phyloP scores from a whole-genome alignment of 2,797 vertebrate genomes.

The Rhabdomys pumilio region DNA sequence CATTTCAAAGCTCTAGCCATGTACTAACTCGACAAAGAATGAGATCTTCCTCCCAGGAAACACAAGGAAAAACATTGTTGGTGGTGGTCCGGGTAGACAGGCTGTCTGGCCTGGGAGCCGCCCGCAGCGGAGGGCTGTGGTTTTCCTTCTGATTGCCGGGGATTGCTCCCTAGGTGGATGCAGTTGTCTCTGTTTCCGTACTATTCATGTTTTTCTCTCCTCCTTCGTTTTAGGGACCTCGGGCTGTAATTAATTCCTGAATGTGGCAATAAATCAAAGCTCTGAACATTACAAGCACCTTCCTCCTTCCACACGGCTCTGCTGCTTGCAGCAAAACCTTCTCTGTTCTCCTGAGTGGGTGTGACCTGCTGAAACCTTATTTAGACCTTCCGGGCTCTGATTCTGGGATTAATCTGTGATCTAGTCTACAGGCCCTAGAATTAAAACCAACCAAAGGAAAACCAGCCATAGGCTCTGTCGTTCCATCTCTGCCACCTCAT shows the following conservation, averaged over 20 bases:
- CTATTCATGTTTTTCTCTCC: neutral
- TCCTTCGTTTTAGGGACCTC: constrained; percentile 71
- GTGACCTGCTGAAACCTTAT: neutral
- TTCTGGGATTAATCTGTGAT: neutral
- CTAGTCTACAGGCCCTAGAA: neutral
- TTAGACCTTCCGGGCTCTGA: neutral
- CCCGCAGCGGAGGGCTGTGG: neutral
- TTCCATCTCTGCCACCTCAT: neutral
- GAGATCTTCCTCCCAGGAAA: constrained; percentile 64
- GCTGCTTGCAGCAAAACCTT: accelerated
- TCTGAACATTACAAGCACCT: constrained; percentile 47
- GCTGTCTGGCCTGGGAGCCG: constrained; percentile 56
- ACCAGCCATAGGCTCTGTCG: neutral
- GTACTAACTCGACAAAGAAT: constrained; percentile 38
- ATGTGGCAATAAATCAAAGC: constrained; percentile 84
- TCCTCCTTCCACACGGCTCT: neutral
- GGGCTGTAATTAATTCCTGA: constrained; percentile 80
- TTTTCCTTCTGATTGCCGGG: neutral
- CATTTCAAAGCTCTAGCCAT: constrained; percentile 58
- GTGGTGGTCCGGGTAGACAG: constrained; percentile 36
- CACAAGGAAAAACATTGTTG: constrained; percentile 31
- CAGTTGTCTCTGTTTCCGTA: constrained; percentile 73
- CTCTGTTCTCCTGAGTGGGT: neutral
- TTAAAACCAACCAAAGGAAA: constrained; percentile 36
- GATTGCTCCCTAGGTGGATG: neutral